phyloP scores from a whole-genome alignment of 1,140 invertebrate species.

The Drosophila orosa region DNA sequence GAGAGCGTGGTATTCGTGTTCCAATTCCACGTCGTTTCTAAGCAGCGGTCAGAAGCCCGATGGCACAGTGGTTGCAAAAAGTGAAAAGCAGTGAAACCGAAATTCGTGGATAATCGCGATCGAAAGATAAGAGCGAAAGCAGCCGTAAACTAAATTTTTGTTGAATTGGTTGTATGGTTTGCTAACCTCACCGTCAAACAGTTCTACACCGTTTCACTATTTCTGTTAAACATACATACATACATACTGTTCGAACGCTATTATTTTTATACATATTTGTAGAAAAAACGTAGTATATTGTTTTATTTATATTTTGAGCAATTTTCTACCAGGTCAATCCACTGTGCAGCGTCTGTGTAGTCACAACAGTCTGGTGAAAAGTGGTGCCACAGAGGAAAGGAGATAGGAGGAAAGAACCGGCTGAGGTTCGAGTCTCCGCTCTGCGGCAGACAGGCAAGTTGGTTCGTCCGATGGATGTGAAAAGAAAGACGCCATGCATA shows the following conservation, averaged over 20 bases:
- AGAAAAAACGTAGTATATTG: neutral
- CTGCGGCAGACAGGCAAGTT: conserved; percentile 34
- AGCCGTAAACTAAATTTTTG: neutral
- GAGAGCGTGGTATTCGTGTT: conserved; percentile 50
- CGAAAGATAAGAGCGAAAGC: conserved; percentile 34
- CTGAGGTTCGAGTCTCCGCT: conserved; percentile 28
- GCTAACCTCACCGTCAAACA: neutral
- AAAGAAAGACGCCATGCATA: conserved; percentile 40
- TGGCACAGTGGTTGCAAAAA: conserved; percentile 58
- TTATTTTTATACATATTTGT: neutral
- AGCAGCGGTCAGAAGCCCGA: conserved; percentile 38
- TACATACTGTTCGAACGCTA: neutral
- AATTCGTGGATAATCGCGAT: conserved; percentile 14
- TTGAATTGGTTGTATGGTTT: neutral
- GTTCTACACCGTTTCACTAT: too few relatives aligned
- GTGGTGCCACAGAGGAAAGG: neutral
- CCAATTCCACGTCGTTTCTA: conserved; percentile 53
- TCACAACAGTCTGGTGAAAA: conserved; percentile 9
- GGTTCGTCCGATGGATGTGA: conserved; percentile 3
- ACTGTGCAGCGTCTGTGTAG: conserved; percentile 29
- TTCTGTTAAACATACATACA: neutral
- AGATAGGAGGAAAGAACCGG: conserved; percentile 21
- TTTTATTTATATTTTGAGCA: neutral
- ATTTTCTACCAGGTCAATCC: neutral
- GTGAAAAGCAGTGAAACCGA: conserved; percentile 31